Evolutionary conservation across 2,797 vertebrate genomes (phyloP), one percentile per base, ranked within the genome.

Genomic region (Thamnophis elegans): DNA sequence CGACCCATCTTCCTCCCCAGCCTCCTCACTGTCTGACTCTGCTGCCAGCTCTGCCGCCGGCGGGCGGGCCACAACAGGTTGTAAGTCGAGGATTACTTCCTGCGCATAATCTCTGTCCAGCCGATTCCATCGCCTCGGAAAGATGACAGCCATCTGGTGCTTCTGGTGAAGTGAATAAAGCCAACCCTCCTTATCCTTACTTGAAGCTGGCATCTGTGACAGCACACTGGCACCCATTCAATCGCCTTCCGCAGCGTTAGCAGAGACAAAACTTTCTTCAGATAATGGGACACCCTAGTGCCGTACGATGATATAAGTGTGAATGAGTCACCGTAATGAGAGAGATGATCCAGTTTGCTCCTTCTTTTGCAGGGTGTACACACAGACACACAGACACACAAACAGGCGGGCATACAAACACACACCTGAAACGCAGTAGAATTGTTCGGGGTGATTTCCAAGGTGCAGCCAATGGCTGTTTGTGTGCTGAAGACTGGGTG

Each of bases 401-500:
- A 7, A 73, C 73, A 65, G 0, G 6, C 28, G 47, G 20, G 9
- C 20, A 8, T 0, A 12, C 8, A 2, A 26, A 62, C 0, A 7
- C 3, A 1, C 36, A 4, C 18, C 28, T 53, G 22, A 42, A 88
- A 47, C 12, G 36, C 1, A 4, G 36, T 20, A 36, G 32, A 36
- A 36, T 18, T 3, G 0, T 68, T 20, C 73, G 18, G 56, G 26
- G 59, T 18, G 12, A 0, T 91, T 36, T 53, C n/a, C 90, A 85
- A 93, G 59, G 89, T 93, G 16, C 87, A 25, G 91, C 6, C 82
- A 93, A 90, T 42, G 16, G 20, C 26, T 87, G 47, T 62, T 95
- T 91, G 85, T 85, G 78, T 51, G 92, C 92, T 91, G 56, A 78
- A 93, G 90, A 92, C 93, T 94, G 89, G 56, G 78, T 62, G 10